Evolutionary conservation across 2,797 vertebrate genomes (phyloP).

Genomic region (Benthosema pterotum): DNA sequence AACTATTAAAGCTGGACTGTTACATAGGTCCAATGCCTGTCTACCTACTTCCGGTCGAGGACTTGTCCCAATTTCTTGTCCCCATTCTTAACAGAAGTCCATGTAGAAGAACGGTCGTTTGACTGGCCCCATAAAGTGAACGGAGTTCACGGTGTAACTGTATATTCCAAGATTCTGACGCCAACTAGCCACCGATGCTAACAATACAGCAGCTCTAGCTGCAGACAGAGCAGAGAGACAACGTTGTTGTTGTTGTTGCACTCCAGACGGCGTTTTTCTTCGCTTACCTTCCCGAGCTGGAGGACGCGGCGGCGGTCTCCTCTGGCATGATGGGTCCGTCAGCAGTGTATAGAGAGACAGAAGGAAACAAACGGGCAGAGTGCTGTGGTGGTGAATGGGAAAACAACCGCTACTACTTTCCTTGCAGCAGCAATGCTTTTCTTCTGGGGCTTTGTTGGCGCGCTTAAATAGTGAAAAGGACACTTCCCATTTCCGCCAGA

Average conservation of each 20-base stretch:
- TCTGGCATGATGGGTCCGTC: conserved; percentile 73
- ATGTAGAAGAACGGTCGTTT: too few species aligned
- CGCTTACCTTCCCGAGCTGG: conserved; percentile 69
- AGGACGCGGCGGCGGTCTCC: conserved; percentile 71
- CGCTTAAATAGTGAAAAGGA: conserved; percentile 83
- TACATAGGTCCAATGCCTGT: too few species aligned
- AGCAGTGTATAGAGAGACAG: not conserved
- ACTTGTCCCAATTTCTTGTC: too few species aligned
- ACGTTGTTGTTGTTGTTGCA: not conserved
- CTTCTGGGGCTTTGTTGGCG: conserved; percentile 74
- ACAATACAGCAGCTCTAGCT: too few species aligned
- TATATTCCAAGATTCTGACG: too few species aligned
- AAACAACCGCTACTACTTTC: not conserved
- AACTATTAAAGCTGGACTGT: too few species aligned
- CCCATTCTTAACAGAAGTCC: too few species aligned
- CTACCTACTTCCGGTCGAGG: too few species aligned
- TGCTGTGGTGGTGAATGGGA: conserved; percentile 10
- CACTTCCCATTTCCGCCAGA: conserved; percentile 75
- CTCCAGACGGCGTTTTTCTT: not conserved
- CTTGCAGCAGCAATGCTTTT: not conserved
- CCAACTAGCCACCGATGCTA: not conserved
- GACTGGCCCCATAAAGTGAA: too few species aligned
- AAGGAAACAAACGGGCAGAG: not conserved
- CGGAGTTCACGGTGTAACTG: too few species aligned
- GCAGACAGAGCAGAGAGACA: too few species aligned